phyloP scores from a whole-genome alignment of 2,797 vertebrate species.

The Malacoraja senta region DNA sequence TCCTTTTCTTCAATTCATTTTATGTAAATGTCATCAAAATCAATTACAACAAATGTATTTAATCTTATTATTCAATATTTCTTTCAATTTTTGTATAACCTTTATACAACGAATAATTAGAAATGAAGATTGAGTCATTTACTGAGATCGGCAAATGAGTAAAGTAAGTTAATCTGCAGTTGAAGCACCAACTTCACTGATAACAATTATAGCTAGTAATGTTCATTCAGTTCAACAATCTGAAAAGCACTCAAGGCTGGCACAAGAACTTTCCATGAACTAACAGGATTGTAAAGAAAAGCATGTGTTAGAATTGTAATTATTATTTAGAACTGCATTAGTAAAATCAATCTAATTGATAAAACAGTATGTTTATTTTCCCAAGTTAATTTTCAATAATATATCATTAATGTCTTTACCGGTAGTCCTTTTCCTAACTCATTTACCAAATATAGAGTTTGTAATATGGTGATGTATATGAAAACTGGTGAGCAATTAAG shows the following conservation, averaged over 20 bases:
- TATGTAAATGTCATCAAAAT: not conserved
- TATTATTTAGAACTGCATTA: slow-evolving; percentile 1
- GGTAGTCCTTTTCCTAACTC: not conserved
- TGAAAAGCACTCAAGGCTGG: not conserved
- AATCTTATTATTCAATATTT: not conserved
- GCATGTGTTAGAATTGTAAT: not conserved
- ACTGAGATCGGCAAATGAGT: not conserved
- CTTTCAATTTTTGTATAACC: not conserved
- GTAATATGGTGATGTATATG: not conserved
- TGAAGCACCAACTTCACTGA: not conserved
- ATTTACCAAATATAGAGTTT: not conserved
- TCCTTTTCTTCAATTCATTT: not conserved
- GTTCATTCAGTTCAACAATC: not conserved
- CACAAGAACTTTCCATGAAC: not conserved
- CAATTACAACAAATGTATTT: not conserved
- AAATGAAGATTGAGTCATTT: not conserved
- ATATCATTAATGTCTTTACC: not conserved
- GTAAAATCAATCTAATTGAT: not conserved
- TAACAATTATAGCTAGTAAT: not conserved
- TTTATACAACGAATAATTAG: not conserved
- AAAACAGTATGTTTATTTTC: not conserved
- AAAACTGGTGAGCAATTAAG: not conserved
- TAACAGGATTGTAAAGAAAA: not conserved
- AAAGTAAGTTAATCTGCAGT: not conserved
- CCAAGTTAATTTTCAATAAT: not conserved